Conservation (phyloP, 2,888 invertebrate species). For the Agonum fuliginosum region DNA sequence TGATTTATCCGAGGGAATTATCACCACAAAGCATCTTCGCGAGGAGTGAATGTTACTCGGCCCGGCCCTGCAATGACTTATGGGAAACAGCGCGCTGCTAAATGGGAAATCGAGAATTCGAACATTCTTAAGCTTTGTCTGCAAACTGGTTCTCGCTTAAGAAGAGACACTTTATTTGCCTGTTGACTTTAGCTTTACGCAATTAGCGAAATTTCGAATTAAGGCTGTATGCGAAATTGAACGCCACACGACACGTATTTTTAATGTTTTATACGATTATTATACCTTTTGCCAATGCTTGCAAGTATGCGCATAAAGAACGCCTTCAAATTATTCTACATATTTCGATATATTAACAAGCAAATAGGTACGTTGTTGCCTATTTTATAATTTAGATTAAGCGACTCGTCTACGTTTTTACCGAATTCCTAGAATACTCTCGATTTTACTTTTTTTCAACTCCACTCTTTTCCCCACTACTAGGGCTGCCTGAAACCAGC, state of each 20-base stretch:
- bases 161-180: background rate
- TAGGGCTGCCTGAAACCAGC: too few species aligned
- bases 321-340: too few species aligned
- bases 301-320: too few species aligned
- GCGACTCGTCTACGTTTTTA: too few species aligned
- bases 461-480: too few species aligned
- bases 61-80: slow-evolving; percentile 34
- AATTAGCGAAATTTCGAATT: background rate
- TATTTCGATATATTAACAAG: too few species aligned
- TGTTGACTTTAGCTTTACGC: background rate
- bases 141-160: background rate
- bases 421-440: too few species aligned
- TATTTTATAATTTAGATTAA: too few species aligned
- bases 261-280: too few species aligned
- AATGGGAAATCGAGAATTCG: background rate
- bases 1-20: slow-evolving; percentile 45
- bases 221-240: background rate
- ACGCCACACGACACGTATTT: background rate
- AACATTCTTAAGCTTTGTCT: background rate
- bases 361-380: too few species aligned
- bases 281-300: too few species aligned
- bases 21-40: slow-evolving; percentile 45
- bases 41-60: slow-evolving; percentile 39
- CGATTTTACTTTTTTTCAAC: too few species aligned
- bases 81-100: background rate